Conservation (phyloP, 1,140 invertebrate species). For the Aphelenchoides avenae region DNA sequence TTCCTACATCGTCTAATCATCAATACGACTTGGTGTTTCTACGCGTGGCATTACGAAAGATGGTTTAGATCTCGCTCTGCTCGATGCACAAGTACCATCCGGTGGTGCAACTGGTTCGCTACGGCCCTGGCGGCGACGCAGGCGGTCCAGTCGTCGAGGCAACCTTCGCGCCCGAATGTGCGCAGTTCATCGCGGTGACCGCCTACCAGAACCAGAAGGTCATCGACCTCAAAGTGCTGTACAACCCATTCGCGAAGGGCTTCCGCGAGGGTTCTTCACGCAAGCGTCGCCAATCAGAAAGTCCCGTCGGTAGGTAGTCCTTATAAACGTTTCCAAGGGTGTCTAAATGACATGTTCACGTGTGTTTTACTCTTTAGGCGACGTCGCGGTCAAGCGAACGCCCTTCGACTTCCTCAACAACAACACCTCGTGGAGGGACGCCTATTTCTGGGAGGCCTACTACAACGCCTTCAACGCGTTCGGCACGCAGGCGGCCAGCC, state of each 20-base stretch:
- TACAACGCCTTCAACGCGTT: too few species aligned
- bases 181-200: constrained; percentile 37
- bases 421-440: too few species aligned
- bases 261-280: constrained; percentile 37
- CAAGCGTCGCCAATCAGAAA: constrained; percentile 22
- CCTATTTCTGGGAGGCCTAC: too few species aligned
- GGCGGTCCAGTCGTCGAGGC: too few species aligned
- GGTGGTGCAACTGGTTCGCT: constrained; percentile 13
- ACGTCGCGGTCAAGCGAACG: too few species aligned
- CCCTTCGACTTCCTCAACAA: too few species aligned
- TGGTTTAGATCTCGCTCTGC: constrained; percentile 14
- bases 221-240: constrained; percentile 19
- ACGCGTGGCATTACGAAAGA: constrained; percentile 6
- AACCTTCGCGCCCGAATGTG: constrained; percentile 14
- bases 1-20: too few species aligned
- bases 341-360: too few species aligned
- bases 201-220: constrained; percentile 30
- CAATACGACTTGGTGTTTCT: constrained; percentile 10
- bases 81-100: constrained; percentile 40
- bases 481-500: too few species aligned
- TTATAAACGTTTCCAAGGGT: too few species aligned
- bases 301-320: too few species aligned
- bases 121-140: neutral
- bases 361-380: too few species aligned
- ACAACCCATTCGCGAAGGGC: constrained; percentile 39